phyloP scores from a whole-genome alignment of 2,113 vertebrate genomes.

The Leucosticte australis region DNA sequence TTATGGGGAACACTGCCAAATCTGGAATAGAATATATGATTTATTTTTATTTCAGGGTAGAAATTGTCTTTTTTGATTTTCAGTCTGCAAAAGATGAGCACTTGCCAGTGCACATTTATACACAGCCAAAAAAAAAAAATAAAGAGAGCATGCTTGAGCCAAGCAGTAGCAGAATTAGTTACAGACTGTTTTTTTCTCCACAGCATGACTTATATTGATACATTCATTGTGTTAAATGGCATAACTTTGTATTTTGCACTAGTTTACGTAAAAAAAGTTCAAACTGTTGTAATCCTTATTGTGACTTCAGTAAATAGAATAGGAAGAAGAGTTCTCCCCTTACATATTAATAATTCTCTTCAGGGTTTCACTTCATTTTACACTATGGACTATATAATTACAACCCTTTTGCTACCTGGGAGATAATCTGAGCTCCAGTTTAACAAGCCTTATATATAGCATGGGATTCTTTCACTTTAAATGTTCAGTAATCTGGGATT shows the following conservation, averaged over 20 bases:
- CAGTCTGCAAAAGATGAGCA: not conserved
- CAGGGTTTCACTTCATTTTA: not conserved
- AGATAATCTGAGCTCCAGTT: not conserved
- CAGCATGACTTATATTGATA: not conserved
- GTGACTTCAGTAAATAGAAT: not conserved
- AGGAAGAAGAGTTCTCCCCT: not conserved
- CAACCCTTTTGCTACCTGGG: not conserved
- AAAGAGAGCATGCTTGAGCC: not conserved
- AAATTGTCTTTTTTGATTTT: conserved; percentile 25
- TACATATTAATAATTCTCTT: not conserved
- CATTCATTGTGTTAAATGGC: not conserved
- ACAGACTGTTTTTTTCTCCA: not conserved
- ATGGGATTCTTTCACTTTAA: not conserved
- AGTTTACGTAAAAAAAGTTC: not conserved
- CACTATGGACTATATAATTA: not conserved
- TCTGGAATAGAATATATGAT: not conserved
- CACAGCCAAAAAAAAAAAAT: not conserved
- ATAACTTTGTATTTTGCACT: not conserved
- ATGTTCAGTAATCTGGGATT: not conserved
- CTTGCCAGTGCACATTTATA: not conserved
- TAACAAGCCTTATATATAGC: not conserved
- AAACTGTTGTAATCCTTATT: not conserved
- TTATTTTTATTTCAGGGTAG: conserved; percentile 11
- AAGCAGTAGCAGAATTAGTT: not conserved
- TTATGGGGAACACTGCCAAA: not conserved